Conservation (phyloP, 2,113 vertebrate species). For the Colistium nudipinnis region DNA sequence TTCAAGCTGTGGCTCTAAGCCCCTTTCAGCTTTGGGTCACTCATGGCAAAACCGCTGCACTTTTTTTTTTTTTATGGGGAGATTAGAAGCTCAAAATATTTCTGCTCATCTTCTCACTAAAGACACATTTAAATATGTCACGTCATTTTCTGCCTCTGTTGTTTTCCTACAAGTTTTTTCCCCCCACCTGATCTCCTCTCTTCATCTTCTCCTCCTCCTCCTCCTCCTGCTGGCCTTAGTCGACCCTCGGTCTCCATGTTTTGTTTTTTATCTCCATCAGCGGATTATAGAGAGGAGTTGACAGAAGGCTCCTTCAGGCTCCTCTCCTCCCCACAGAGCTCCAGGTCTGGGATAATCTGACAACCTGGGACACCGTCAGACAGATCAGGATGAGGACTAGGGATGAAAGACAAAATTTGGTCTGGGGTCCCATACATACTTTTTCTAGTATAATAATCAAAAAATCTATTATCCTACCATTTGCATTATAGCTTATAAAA, state of each 20-base stretch:
- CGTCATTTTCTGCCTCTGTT: slow-evolving; percentile 5
- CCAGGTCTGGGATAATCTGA: slow-evolving; percentile 64
- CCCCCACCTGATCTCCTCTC: slow-evolving; percentile 18
- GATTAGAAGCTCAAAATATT: slow-evolving; percentile 17
- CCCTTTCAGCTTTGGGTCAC: slow-evolving; percentile 24
- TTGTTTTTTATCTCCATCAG: slow-evolving; percentile 56
- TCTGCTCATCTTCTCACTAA: slow-evolving; percentile 13
- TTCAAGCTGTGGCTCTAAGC: slow-evolving; percentile 10
- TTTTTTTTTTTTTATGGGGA: not conserved
- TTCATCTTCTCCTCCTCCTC: slow-evolving; percentile 16
- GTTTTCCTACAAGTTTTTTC: not conserved
- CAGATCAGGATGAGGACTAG: slow-evolving; percentile 47
- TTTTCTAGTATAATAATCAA: too few relatives aligned
- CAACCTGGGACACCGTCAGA: slow-evolving; percentile 62
- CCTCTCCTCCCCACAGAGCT: slow-evolving; percentile 58
- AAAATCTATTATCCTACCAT: too few relatives aligned
- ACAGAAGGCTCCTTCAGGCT: slow-evolving; percentile 65
- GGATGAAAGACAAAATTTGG: slow-evolving; percentile 46
- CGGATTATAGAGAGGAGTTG: slow-evolving; percentile 69
- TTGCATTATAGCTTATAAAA: too few relatives aligned
- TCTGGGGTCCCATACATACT: slow-evolving; percentile 23
- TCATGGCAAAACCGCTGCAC: slow-evolving; percentile 11
- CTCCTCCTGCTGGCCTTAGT: slow-evolving; percentile 6
- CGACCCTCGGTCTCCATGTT: too few relatives aligned
- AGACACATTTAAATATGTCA: slow-evolving; percentile 9